Percentiles rank a stretch among this genome's conserved stretches.
phyloP scores from a whole-genome alignment of 2,797 vertebrate genomes.

The Leucoraja ocellata region DNA sequence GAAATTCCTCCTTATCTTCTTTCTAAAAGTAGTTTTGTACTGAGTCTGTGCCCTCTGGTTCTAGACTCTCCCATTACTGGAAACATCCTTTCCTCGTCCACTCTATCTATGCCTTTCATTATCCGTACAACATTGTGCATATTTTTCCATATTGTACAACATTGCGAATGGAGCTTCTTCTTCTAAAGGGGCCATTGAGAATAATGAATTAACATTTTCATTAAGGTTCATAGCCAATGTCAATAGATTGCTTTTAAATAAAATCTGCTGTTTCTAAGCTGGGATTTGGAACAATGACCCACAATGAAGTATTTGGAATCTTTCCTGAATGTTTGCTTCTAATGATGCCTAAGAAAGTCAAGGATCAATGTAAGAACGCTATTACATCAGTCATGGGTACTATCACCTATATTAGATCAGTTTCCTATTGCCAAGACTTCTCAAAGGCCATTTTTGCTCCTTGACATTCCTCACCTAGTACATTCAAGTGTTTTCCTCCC shows the following conservation, averaged over 20 bases:
- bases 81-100: no score
- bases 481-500: neutral
- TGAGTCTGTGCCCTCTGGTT: no score
- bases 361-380: no score
- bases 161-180: no score
- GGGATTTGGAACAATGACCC: neutral
- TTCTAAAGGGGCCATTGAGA: no score
- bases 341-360: neutral
- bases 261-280: neutral
- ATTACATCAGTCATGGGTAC: neutral
- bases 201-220: neutral
- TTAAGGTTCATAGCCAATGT: neutral
- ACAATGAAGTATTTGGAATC: neutral
- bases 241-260: neutral
- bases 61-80: no score
- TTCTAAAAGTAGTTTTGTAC: no score
- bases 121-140: no score
- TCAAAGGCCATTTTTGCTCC: neutral
- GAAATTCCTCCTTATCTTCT: no score
- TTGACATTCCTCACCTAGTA: neutral
- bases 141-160: no score
- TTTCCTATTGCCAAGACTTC: neutral
- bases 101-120: no score
- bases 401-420: neutral
- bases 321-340: neutral